phyloP scores from a whole-genome alignment of 2,113 vertebrate species.

The Lichenostomus cassidix region DNA sequence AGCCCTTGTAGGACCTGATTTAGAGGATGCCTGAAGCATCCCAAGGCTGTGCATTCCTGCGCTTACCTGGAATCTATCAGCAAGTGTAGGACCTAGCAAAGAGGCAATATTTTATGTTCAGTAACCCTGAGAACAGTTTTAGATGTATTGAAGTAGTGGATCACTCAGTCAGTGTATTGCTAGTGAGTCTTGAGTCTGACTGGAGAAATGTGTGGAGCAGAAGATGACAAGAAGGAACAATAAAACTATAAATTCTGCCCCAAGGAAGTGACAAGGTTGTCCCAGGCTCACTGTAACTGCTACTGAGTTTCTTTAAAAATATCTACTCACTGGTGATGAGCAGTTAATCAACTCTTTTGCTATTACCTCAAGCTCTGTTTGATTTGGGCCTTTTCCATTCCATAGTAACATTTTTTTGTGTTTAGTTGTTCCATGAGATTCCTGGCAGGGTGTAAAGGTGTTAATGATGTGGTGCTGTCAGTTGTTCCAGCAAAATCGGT shows the following conservation, averaged over 20 bases:
- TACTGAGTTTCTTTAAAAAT: neutral
- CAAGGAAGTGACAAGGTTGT: neutral
- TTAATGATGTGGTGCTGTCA: neutral
- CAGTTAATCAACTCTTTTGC: neutral
- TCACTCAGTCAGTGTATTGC: neutral
- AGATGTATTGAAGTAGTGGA: neutral
- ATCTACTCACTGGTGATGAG: neutral
- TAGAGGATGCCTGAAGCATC: neutral
- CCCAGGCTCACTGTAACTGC: neutral
- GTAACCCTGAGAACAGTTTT: neutral
- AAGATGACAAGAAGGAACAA: neutral
- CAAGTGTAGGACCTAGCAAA: neutral
- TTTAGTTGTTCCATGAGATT: constrained; percentile 1
- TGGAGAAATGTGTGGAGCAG: neutral
- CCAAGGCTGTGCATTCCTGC: neutral
- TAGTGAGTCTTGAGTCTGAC: neutral
- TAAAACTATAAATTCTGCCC: neutral
- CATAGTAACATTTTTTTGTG: neutral
- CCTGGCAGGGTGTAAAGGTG: neutral
- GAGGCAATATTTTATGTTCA: neutral
- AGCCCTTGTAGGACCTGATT: neutral
- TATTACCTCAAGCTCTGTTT: neutral
- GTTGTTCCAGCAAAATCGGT: neutral
- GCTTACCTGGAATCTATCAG: neutral
- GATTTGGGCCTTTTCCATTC: neutral